phyloP scores from a whole-genome alignment of 2,888 invertebrate genomes.

The Melieria omissa region DNA sequence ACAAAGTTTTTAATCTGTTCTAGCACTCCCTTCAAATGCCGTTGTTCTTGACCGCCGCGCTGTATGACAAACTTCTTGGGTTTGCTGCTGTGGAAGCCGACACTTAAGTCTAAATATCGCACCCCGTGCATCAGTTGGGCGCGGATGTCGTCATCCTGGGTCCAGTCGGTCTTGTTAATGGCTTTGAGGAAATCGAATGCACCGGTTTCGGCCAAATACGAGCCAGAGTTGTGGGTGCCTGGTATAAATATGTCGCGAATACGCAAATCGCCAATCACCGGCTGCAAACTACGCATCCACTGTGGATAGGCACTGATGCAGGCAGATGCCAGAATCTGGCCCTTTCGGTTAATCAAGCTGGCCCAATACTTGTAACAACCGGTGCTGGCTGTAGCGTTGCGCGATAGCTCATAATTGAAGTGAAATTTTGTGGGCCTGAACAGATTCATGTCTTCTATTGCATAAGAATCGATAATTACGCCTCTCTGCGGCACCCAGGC shows the following conservation, averaged over 20 bases:
- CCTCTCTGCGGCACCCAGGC: slow-evolving; percentile 52
- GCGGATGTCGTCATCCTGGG: slow-evolving; percentile 71
- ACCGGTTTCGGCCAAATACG: slow-evolving; percentile 67
- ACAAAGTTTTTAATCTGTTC: slow-evolving; percentile 70
- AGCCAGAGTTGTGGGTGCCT: slow-evolving; percentile 78
- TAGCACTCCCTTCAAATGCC: slow-evolving; percentile 68
- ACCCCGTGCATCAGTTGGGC: slow-evolving; percentile 72
- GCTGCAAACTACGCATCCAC: slow-evolving; percentile 71
- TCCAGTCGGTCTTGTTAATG: slow-evolving; percentile 68
- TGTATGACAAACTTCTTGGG: slow-evolving; percentile 69
- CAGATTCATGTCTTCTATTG: slow-evolving; percentile 57
- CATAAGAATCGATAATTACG: slow-evolving; percentile 58
- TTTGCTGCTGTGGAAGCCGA: slow-evolving; percentile 68
- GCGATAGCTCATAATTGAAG: slow-evolving; percentile 59
- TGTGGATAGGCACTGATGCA: slow-evolving; percentile 70
- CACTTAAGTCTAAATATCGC: slow-evolving; percentile 72
- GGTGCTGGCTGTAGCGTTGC: slow-evolving; percentile 56
- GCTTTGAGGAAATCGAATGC: slow-evolving; percentile 62
- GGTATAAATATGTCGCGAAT: slow-evolving; percentile 73
- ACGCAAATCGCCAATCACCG: slow-evolving; percentile 66
- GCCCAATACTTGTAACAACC: slow-evolving; percentile 66
- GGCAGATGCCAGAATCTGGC: slow-evolving; percentile 61
- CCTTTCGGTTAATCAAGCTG: slow-evolving; percentile 59
- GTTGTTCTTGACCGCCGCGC: slow-evolving; percentile 69
- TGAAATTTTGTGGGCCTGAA: slow-evolving; percentile 60